Conservation (phyloP, 2,797 vertebrate species). For the Todus mexicanus region DNA sequence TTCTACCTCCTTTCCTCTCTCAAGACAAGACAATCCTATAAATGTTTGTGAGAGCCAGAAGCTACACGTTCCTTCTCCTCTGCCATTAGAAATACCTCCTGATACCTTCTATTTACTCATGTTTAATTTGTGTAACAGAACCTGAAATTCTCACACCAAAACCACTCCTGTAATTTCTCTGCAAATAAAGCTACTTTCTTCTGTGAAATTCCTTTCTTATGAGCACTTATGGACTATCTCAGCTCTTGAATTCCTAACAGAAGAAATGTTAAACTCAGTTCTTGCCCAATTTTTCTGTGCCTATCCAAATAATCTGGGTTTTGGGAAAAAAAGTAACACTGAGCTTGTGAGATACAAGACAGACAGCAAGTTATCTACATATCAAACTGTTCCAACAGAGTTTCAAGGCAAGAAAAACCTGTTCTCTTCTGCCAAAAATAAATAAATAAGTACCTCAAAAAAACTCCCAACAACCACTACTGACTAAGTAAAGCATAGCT, state of each 20-base stretch:
- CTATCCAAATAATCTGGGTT: background rate
- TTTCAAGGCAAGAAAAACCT: slow-evolving; percentile 56
- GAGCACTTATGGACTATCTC: background rate
- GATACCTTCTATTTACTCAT: background rate
- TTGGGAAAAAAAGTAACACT: background rate
- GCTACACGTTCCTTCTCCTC: background rate
- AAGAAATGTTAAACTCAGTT: background rate
- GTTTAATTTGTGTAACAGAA: background rate
- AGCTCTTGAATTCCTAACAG: background rate
- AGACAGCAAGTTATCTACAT: slow-evolving; percentile 23
- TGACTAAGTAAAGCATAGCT: background rate
- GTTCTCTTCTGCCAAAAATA: slow-evolving; percentile 42
- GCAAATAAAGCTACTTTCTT: background rate
- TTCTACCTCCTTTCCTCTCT: background rate
- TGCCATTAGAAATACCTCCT: background rate
- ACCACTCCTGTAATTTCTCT: background rate
- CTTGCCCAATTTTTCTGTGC: background rate
- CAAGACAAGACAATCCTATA: background rate
- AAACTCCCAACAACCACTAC: background rate
- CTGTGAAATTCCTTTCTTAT: background rate
- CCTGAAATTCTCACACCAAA: background rate
- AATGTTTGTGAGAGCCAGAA: background rate
- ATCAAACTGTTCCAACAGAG: slow-evolving; percentile 8
- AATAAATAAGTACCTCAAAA: background rate
- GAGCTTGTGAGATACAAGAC: background rate